These are phyloP conservation scores for Malurus alboscapulatus DNA, from an alignment of 2,113 vertebrate genomes.

Conservation along the genomic window DNA sequence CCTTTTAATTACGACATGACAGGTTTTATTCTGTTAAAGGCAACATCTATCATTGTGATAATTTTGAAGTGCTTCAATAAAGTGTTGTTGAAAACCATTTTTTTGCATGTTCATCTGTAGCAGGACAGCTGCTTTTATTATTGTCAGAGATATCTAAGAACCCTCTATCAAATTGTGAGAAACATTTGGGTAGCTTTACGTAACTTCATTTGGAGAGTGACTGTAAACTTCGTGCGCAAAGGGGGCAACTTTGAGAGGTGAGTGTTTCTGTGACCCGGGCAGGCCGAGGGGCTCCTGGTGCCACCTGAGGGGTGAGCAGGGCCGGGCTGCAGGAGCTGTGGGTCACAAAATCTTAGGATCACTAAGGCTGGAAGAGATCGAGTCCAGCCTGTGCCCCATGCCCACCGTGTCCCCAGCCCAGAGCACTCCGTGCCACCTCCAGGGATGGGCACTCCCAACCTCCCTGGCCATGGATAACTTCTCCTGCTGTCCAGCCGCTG, in stretches of 20 bases:
- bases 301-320: background rate
- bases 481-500: background rate
- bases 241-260: background rate
- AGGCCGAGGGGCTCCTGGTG: background rate
- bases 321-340: background rate
- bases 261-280: background rate
- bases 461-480: background rate
- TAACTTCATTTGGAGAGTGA: background rate
- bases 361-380: fast-evolving
- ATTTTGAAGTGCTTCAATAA: constrained; percentile 65
- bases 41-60: constrained; percentile 53
- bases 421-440: background rate
- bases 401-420: background rate
- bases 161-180: background rate
- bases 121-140: background rate
- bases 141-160: background rate
- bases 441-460: background rate
- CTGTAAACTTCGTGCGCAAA: background rate
- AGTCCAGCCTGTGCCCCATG: background rate
- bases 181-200: background rate
- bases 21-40: constrained; percentile 59
- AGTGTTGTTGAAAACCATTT: constrained; percentile 34
- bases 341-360: fast-evolving
- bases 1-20: constrained; percentile 44
- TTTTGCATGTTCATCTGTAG: constrained; percentile 15